Conservation (phyloP, 2,113 vertebrate genomes). For the Osmerus eperlanus region DNA sequence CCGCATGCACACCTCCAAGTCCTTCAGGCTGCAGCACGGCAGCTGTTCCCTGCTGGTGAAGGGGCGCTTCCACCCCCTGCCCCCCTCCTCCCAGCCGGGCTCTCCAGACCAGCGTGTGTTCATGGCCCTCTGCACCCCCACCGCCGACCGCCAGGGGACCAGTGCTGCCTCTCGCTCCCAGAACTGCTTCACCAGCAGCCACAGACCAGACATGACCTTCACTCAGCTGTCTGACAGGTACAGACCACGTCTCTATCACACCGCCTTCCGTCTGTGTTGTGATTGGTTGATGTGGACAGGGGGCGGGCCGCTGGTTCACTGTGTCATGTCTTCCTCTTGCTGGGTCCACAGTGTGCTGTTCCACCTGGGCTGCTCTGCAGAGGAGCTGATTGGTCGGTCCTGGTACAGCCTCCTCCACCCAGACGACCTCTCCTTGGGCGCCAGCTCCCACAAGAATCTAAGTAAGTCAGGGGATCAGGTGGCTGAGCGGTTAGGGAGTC, state of each 20-base stretch:
- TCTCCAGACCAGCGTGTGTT: conserved; percentile 50
- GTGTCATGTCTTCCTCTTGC: background rate
- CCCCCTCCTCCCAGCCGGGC: background rate
- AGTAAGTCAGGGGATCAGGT: conserved; percentile 49
- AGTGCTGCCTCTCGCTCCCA: background rate
- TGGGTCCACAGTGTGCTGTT: conserved; percentile 65
- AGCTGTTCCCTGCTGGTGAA: conserved; percentile 65
- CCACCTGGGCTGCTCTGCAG: conserved; percentile 71
- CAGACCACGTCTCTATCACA: rapidly evolving
- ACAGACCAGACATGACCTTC: conserved; percentile 76
- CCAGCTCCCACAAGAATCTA: conserved; percentile 65
- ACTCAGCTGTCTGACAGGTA: conserved; percentile 63
- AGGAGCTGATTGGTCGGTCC: conserved; percentile 73
- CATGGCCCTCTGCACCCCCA: conserved; percentile 75
- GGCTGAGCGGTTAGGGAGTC: too few relatives aligned
- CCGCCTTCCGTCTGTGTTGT: background rate
- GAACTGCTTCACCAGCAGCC: conserved; percentile 67
- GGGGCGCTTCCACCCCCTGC: conserved; percentile 58
- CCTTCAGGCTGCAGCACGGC: conserved; percentile 62
- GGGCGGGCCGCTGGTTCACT: background rate
- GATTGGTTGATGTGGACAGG: too few relatives aligned
- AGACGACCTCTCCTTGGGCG: conserved; percentile 63
- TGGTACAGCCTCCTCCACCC: conserved; percentile 85
- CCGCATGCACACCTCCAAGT: conserved; percentile 74
- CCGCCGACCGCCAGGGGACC: conserved; percentile 33